These are phyloP conservation scores for Phocides pigmalion DNA, from an alignment of 1,140 invertebrate genomes.

Conservation along the genomic window DNA sequence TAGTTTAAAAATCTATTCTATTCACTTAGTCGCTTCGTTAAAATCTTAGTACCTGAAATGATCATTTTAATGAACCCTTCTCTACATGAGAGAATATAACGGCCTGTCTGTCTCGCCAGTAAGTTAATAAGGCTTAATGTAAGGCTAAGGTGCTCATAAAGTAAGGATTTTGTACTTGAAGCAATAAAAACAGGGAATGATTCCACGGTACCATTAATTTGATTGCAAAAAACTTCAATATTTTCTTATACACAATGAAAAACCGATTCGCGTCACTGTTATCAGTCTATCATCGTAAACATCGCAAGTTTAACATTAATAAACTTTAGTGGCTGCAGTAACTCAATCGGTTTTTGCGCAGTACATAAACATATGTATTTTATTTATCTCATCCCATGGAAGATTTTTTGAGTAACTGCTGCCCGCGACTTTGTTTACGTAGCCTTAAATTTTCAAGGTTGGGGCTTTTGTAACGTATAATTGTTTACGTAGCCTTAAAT, in stretches of 20 bases:
- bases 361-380: conserved; percentile 34
- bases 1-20: too few relatives aligned
- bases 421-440: too few relatives aligned
- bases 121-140: conserved; percentile 1
- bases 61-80: too few relatives aligned
- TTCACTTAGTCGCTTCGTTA: too few relatives aligned
- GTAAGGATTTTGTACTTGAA: not conserved
- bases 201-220: conserved; percentile 14
- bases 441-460: too few relatives aligned
- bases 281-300: conserved; percentile 38
- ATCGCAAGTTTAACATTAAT: conserved; percentile 43
- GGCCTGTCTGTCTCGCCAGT: too few relatives aligned
- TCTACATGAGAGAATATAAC: too few relatives aligned
- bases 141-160: not conserved
- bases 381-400: too few relatives aligned
- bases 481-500: too few relatives aligned
- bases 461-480: too few relatives aligned
- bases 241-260: conserved; percentile 33
- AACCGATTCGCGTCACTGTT: conserved; percentile 31
- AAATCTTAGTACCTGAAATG: too few relatives aligned
- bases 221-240: conserved; percentile 20
- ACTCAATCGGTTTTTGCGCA: conserved; percentile 41
- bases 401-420: too few relatives aligned
- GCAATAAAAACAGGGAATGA: conserved; percentile 4
- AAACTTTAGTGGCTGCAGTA: conserved; percentile 45